These are phyloP conservation scores for Lithosia quadra DNA, from an alignment of 2,888 invertebrate genomes.

Conservation along the genomic window DNA sequence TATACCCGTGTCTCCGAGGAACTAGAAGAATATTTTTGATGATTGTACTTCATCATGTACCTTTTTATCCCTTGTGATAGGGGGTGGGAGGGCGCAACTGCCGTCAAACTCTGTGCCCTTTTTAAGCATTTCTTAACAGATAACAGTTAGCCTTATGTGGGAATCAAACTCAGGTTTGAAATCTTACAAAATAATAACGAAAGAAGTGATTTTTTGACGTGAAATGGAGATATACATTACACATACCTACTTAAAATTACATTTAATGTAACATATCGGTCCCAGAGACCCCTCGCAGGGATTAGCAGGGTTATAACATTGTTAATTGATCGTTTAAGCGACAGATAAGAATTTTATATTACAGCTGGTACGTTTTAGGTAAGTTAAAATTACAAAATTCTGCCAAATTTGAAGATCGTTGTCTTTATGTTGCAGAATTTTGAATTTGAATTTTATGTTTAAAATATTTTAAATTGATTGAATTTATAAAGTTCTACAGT, in stretches of 20 bases:
- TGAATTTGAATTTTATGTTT: too few relatives aligned
- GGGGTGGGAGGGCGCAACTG: too few relatives aligned
- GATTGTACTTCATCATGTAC: too few relatives aligned
- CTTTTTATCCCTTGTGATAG: too few relatives aligned
- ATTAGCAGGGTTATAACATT: conserved; percentile 37
- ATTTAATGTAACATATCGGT: conserved; percentile 45
- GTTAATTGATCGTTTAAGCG: conserved; percentile 54
- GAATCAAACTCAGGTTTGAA: not conserved
- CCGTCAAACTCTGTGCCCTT: too few relatives aligned
- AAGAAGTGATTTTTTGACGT: conserved; percentile 33
- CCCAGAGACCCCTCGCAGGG: conserved; percentile 36
- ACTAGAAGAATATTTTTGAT: too few relatives aligned
- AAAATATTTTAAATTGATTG: too few relatives aligned
- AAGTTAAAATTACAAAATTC: conserved; percentile 19
- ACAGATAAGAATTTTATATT: conserved; percentile 48
- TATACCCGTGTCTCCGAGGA: too few relatives aligned
- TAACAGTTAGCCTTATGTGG: too few relatives aligned
- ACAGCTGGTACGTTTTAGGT: conserved; percentile 28
- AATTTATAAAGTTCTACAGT: too few relatives aligned
- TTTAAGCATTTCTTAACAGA: too few relatives aligned
- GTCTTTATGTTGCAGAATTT: not conserved
- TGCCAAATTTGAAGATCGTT: not conserved
- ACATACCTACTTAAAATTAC: conserved; percentile 42
- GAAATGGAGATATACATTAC: conserved; percentile 38
- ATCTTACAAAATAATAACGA: conserved; percentile 25